Conservation (phyloP, 2,888 invertebrate species). For the Andrena praecox region DNA sequence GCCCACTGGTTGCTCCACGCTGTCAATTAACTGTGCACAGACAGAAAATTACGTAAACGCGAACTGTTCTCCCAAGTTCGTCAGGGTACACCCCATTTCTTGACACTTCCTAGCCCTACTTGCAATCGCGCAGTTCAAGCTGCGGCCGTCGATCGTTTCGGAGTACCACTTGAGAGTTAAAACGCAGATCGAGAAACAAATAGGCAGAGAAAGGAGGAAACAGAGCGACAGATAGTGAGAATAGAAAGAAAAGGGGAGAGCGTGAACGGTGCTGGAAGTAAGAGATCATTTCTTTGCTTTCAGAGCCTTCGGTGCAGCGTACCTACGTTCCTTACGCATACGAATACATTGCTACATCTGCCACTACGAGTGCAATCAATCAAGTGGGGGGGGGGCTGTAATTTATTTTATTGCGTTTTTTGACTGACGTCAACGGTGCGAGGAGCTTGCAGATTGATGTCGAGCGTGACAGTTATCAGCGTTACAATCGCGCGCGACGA, state of each 20-base stretch:
- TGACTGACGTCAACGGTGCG: conserved; percentile 22
- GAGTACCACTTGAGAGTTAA: conserved; percentile 52
- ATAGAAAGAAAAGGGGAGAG: conserved; percentile 7
- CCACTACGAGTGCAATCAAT: conserved; percentile 55
- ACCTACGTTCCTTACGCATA: conserved; percentile 45
- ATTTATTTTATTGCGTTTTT: not conserved
- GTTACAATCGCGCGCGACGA: conserved; percentile 51
- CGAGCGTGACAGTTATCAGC: conserved; percentile 47
- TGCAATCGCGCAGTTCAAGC: not conserved
- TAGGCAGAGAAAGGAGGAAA: conserved; percentile 26
- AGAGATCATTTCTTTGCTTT: conserved; percentile 53
- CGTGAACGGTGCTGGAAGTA: conserved; percentile 53
- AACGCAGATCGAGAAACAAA: conserved; percentile 22
- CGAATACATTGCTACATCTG: conserved; percentile 29
- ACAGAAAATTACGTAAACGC: not conserved
- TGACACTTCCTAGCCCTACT: not conserved
- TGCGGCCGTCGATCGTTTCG: not conserved
- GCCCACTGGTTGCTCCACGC: too few species aligned
- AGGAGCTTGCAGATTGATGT: conserved; percentile 45
- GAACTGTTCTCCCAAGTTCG: not conserved
- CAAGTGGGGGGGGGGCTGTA: conserved; percentile 18
- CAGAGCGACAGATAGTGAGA: conserved; percentile 34
- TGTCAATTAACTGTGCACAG: too few species aligned
- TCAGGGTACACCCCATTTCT: not conserved
- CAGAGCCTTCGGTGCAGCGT: conserved; percentile 57